Percentiles rank a stretch among this genome's conserved stretches.
phyloP scores from a whole-genome alignment of 1,140 invertebrate species.

The Cepaea nemoralis region DNA sequence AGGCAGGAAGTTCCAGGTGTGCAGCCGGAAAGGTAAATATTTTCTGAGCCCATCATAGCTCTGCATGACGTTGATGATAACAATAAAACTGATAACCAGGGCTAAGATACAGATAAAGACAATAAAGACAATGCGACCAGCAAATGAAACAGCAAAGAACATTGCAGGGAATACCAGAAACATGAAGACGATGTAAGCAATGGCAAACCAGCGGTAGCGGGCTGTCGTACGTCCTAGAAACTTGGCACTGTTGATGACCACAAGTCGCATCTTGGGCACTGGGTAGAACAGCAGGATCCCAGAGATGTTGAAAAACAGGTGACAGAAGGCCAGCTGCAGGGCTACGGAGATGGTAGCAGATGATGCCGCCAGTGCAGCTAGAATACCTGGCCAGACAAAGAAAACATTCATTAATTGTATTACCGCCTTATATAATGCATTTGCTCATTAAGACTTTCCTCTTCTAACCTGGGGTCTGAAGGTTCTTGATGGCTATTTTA shows the following conservation, averaged over 20 bases:
- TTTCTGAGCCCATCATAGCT: conserved; percentile 57
- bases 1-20: conserved; percentile 75
- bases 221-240: conserved; percentile 74
- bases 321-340: conserved; percentile 77
- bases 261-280: conserved; percentile 74
- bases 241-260: conserved; percentile 75
- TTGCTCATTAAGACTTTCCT: too few species aligned
- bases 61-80: conserved; percentile 72
- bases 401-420: not conserved
- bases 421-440: too few species aligned
- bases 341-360: conserved; percentile 68
- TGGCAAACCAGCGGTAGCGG: conserved; percentile 76
- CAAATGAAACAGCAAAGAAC: conserved; percentile 71
- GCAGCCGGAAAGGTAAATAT: conserved; percentile 70
- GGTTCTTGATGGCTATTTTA: too few species aligned
- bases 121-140: conserved; percentile 56
- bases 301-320: conserved; percentile 77
- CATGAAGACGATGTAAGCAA: conserved; percentile 74
- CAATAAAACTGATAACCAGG: conserved; percentile 62
- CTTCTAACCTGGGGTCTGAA: too few species aligned
- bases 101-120: conserved; percentile 55
- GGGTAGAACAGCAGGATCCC: conserved; percentile 78
- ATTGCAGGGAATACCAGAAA: conserved; percentile 75
- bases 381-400: conserved; percentile 69
- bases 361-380: conserved; percentile 74